phyloP scores from a whole-genome alignment of 1,140 invertebrate genomes.

The Trissolcus basalis region DNA sequence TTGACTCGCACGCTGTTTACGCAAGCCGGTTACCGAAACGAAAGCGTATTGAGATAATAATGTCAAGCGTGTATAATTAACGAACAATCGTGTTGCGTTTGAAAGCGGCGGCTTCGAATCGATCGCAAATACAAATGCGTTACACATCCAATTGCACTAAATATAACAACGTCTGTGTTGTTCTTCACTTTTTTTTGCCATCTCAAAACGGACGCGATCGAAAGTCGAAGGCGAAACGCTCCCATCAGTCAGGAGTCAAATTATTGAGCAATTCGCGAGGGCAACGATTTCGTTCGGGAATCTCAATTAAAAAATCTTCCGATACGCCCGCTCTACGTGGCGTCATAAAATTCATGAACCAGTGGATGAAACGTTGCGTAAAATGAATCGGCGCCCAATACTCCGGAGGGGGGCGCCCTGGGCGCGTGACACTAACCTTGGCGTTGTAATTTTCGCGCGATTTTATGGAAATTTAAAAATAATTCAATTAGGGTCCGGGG shows the following conservation, averaged over 20 bases:
- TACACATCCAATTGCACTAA: no score
- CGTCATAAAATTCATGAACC: slow-evolving; percentile 59
- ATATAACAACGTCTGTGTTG: no score
- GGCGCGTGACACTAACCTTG: slow-evolving; percentile 47
- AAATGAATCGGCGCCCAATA: slow-evolving; percentile 74
- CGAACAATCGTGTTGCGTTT: slow-evolving; percentile 4
- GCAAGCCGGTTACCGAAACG: slow-evolving; percentile 4
- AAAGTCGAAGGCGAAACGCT: slow-evolving; percentile 21
- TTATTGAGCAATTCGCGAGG: slow-evolving; percentile 52
- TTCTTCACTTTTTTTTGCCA: neutral
- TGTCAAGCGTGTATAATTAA: slow-evolving; percentile 23
- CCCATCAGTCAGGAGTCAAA: slow-evolving; percentile 50
- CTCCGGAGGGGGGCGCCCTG: slow-evolving; percentile 52
- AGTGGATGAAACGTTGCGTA: slow-evolving; percentile 72
- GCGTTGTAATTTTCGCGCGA: slow-evolving; percentile 74
- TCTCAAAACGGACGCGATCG: no score
- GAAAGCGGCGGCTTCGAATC: slow-evolving; percentile 1
- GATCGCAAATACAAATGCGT: slow-evolving; percentile 1
- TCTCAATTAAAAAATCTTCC: slow-evolving; percentile 61
- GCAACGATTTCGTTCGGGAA: slow-evolving; percentile 37
- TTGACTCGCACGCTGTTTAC: slow-evolving; percentile 15
- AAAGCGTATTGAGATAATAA: slow-evolving; percentile 18
- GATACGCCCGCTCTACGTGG: no score
- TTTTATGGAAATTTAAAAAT: slow-evolving; percentile 78
- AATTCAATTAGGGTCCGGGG: slow-evolving; percentile 76